Evolutionary conservation across 1,140 invertebrate species (phyloP), one percentile per base, ranked within the genome.

Genomic region (Drosophila lacteicornis): DNA sequence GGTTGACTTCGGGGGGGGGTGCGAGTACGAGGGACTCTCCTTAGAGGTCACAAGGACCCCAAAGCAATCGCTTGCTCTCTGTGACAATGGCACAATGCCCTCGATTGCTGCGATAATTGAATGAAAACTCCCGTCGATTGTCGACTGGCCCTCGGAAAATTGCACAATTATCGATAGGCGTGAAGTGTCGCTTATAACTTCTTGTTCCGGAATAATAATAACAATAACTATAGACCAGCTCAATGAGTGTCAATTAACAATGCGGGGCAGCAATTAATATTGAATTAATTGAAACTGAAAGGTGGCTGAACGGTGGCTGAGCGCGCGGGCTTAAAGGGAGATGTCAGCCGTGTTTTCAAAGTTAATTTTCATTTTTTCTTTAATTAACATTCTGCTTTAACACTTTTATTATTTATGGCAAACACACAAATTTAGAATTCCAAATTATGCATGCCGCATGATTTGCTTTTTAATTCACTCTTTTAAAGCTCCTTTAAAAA

Each of bases 61-160:
- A 33, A n/a, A 36, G 51, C 62, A 67, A 62, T 61, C 30, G 30
- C 19, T 36, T 36, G 45, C 27, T n/a, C 36, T 13, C 36, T 38
- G 9, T 69, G 47, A 57, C 67, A 73, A 71, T 73, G 66, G 46
- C 36, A 68, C 38, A 70, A 70, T 55, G 50, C 33, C 50, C 53
- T 40, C 66, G 22, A 59, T 58, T 71, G 25, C 45, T 33, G 22
- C 38, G 70, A 74, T 74, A 74, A 74, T 74, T 74, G 70, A 74
- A 73, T 74, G 70, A 60, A 74, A 73, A 60, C 55, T 51, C 55
- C 68, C 36, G 22, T 33, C 53, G 66, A 73, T 73, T 60, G 53
- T 38, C 66, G 22, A 63, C 59, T 70, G 43, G 70, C 30, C 12
- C 27, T 8, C 30, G 53, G 67, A 60, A 73, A 73, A 73, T 73